phyloP scores from a whole-genome alignment of 2,888 invertebrate species.

The Archaeoteleia sp. region DNA sequence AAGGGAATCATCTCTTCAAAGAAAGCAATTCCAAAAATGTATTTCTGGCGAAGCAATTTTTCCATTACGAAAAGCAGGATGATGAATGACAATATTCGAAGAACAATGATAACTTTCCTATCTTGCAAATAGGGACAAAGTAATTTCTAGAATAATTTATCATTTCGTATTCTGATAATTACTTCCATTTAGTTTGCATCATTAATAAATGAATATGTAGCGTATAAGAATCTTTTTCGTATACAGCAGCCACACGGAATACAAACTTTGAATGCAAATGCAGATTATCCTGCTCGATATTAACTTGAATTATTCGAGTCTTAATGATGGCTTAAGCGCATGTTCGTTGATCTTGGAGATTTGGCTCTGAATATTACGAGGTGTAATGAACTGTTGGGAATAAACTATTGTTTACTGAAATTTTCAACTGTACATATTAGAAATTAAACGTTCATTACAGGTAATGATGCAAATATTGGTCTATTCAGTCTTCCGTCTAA shows the following conservation, averaged over 20 bases:
- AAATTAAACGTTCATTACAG: conserved; percentile 3
- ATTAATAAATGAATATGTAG: conserved; percentile 47
- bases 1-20: conserved; percentile 67
- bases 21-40: conserved; percentile 65
- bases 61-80: conserved; percentile 27
- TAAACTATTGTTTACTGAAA: conserved; percentile 52
- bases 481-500: too few relatives aligned
- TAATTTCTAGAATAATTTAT: neutral
- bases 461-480: neutral
- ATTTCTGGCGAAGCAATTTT: conserved; percentile 19
- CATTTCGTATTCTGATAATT: conserved; percentile 34
- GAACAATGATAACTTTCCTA: too few relatives aligned
- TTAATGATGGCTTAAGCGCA: conserved; percentile 74
- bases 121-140: neutral
- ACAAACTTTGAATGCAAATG: conserved; percentile 73
- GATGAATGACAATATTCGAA: too few relatives aligned
- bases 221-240: conserved; percentile 62
- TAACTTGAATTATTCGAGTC: conserved; percentile 76
- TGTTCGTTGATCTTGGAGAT: conserved; percentile 74
- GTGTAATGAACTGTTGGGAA: conserved; percentile 71
- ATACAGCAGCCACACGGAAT: conserved; percentile 56
- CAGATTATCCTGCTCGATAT: conserved; percentile 73
- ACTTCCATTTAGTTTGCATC: conserved; percentile 34
- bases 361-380: conserved; percentile 73
- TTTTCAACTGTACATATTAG: conserved; percentile 28